These are phyloP conservation scores for Malurus alboscapulatus DNA, from an alignment of 2,113 vertebrate species.

Conservation along the genomic window DNA sequence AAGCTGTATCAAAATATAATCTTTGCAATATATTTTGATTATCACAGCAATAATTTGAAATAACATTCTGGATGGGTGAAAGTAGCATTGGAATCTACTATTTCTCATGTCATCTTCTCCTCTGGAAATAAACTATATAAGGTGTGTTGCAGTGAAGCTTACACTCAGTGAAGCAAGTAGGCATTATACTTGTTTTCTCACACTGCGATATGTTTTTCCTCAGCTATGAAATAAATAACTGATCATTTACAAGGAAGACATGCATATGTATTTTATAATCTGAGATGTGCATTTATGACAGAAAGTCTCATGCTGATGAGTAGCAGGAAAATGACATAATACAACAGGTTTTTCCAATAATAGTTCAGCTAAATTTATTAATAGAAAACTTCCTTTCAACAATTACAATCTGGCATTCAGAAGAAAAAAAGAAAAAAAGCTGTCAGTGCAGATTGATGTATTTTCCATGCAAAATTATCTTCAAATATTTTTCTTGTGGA, in stretches of 20 bases:
- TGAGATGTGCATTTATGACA: neutral
- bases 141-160: neutral
- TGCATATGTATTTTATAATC: neutral
- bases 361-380: neutral
- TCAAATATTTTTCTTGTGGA: neutral
- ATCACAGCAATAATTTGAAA: neutral
- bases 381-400: neutral
- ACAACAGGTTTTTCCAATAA: neutral
- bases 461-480: neutral
- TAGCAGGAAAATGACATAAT: neutral
- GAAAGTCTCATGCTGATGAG: neutral
- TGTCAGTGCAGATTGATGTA: neutral
- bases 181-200: neutral
- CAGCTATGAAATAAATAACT: constrained; percentile 9
- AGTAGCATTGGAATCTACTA: neutral
- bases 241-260: neutral
- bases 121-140: neutral
- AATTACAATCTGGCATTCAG: neutral
- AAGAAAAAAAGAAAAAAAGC: neutral
- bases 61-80: neutral
- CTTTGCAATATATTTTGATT: neutral
- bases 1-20: neutral
- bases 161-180: neutral
- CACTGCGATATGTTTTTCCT: neutral
- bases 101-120: neutral